Evolutionary conservation across 2,797 vertebrate genomes (phyloP).

Genomic region (Lagodon rhomboides): DNA sequence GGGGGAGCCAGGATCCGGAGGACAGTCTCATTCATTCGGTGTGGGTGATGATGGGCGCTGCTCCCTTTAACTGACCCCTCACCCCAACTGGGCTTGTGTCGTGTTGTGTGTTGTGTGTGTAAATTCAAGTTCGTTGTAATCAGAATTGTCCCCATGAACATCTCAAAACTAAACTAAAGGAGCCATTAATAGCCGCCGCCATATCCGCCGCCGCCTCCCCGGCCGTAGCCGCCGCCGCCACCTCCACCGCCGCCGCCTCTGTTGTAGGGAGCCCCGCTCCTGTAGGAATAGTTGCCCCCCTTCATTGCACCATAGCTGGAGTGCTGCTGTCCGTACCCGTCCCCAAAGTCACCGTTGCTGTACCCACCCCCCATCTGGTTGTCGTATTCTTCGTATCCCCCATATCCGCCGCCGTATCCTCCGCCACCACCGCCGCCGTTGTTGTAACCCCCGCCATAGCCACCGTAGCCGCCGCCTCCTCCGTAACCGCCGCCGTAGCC

Average conservation of each 20-base stretch:
- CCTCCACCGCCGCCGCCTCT: conserved; percentile 81
- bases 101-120: conserved; percentile 33
- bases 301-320: conserved; percentile 93
- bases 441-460: conserved; percentile 75
- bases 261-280: conserved; percentile 80
- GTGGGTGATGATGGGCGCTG: conserved; percentile 72
- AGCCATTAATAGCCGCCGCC: conserved; percentile 67
- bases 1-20: conserved; percentile 43
- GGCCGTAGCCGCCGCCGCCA: conserved; percentile 70
- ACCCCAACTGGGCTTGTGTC: conserved; percentile 46
- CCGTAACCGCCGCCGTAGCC: conserved; percentile 87
- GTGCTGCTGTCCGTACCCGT: conserved; percentile 92
- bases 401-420: conserved; percentile 86
- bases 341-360: conserved; percentile 93
- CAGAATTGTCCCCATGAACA: conserved; percentile 64
- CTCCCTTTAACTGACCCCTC: conserved; percentile 55
- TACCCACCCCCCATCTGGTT: conserved; percentile 88
- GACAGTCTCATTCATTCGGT: conserved; percentile 73
- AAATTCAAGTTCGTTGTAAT: conserved; percentile 77
- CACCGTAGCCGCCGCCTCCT: conserved; percentile 68
- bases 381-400: conserved; percentile 89
- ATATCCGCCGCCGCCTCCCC: conserved; percentile 68
- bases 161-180: conserved; percentile 47
- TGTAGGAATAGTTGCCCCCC: conserved; percentile 77
- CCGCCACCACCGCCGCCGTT: conserved; percentile 85